These are phyloP conservation scores for Gracilinanus agilis DNA, from an alignment of 2,113 vertebrate species.

Conservation along the genomic window DNA sequence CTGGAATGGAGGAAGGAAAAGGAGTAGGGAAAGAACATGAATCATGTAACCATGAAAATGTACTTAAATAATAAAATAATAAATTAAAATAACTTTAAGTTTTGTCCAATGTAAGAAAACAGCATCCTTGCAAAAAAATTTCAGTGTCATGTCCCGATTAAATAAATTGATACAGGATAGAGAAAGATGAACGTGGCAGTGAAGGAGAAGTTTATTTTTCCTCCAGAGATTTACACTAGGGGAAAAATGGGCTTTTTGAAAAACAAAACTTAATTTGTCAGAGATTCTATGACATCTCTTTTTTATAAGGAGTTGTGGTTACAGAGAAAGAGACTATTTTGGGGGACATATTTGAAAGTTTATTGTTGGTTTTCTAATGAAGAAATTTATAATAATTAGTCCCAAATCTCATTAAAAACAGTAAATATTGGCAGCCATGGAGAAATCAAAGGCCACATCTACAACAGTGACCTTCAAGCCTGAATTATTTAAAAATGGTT, in stretches of 20 bases:
- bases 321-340: not conserved
- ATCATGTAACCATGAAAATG: no score
- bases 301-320: conserved; percentile 1
- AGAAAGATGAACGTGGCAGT: not conserved
- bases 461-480: not conserved
- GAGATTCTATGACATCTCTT: not conserved
- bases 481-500: no score
- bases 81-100: conserved; percentile 63
- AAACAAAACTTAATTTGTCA: not conserved
- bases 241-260: conserved; percentile 32
- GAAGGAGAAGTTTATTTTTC: conserved; percentile 54
- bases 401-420: not conserved
- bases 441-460: not conserved
- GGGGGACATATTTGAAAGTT: not conserved
- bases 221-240: conserved; percentile 18
- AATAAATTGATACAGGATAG: conserved; percentile 32
- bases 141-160: conserved; percentile 48
- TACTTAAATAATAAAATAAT: not conserved
- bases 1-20: no score
- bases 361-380: conserved; percentile 1
- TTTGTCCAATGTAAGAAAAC: conserved; percentile 72
- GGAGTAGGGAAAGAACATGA: no score
- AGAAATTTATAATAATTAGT: conserved; percentile 5
- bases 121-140: conserved; percentile 43
- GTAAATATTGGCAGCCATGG: no score